Base-by-base conservation (phyloP, 2,113 vertebrate species). In the Recurvirostra avosetta region DNA sequence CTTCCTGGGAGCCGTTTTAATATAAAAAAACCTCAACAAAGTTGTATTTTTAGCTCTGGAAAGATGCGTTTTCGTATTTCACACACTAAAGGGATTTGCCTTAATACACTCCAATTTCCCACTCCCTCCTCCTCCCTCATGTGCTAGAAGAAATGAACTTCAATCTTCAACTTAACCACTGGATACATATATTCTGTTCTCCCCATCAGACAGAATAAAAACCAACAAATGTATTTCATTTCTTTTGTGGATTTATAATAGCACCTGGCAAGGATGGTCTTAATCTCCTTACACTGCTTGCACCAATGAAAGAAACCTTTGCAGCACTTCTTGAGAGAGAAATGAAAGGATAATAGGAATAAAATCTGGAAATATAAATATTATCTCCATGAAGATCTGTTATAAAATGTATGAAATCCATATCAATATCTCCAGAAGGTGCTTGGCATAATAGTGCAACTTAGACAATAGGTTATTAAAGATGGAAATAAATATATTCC, bases 1-100 rank as follows among this genome's bases (percentile, higher is more conserved):
- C 81, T 94, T 97, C 93, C 95, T 95, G 93, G 74, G 83, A 97
- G 94, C 68, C 43, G 76, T 95, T 95, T 96, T 93, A 93, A 92
- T 96, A 96, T 86, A 83, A 77, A 90, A 76, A 92, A 43, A 92
- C 83, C 27, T 84, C 47, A 84, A 83, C 65, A 4, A 91, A 91
- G 75, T 40, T 93, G 72, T 86, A 95, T 94, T 97, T 96, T 95
- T 94, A 95, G 88, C 83, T 93, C 47, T 92, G 86, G 75, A 94
- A 94, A 93, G 90, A 96, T 84, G 73, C 2, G 0, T 36, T 96
- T 93, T 80, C 0, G 0, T 80, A 70, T 90, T 97, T 94, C 52
- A 74, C 34, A 40, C 92, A 81, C 95, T 94, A 93, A 97, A 81
- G 94, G 86, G 96, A 96, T 96, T 97, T 97, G 88, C 76, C 68